These are phyloP conservation scores for Tanaodytes sp. DNA, from an alignment of 2,888 invertebrate species.

Conservation along the genomic window DNA sequence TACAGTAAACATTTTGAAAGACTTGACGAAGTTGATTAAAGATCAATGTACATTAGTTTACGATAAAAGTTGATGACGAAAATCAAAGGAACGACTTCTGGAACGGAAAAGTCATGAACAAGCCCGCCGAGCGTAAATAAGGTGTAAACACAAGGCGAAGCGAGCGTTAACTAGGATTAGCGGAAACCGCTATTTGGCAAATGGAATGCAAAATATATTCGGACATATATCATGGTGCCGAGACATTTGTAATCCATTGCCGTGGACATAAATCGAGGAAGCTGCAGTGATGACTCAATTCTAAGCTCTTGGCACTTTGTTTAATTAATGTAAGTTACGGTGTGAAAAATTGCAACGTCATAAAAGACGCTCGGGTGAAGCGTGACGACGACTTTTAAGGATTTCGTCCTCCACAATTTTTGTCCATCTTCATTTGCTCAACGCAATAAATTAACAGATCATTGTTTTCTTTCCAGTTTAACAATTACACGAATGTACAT, in stretches of 20 bases:
- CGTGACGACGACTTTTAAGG: no score
- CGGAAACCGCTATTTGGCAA: constrained; percentile 56
- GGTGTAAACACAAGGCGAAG: constrained; percentile 57
- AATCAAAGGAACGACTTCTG: no score
- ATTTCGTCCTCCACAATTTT: no score
- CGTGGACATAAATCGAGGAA: constrained; percentile 63
- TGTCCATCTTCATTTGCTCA: no score
- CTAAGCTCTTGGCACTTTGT: constrained; percentile 61
- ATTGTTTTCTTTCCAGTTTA: no score
- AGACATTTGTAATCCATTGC: constrained; percentile 65
- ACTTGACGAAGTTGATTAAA: no score
- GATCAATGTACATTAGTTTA: no score
- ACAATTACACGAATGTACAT: no score
- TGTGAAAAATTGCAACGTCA: constrained; percentile 35
- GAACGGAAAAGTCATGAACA: constrained; percentile 41
- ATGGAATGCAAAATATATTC: constrained; percentile 65
- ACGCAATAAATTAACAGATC: no score
- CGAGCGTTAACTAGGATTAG: constrained; percentile 60
- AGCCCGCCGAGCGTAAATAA: constrained; percentile 57
- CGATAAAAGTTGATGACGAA: no score
- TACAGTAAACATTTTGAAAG: no score
- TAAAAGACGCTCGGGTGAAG: no score
- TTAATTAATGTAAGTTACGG: constrained; percentile 61
- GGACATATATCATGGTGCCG: constrained; percentile 62
- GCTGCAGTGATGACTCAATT: constrained; percentile 65